phyloP scores from a whole-genome alignment of 2,888 invertebrate species.

The Hemistola chrysoprasaria region DNA sequence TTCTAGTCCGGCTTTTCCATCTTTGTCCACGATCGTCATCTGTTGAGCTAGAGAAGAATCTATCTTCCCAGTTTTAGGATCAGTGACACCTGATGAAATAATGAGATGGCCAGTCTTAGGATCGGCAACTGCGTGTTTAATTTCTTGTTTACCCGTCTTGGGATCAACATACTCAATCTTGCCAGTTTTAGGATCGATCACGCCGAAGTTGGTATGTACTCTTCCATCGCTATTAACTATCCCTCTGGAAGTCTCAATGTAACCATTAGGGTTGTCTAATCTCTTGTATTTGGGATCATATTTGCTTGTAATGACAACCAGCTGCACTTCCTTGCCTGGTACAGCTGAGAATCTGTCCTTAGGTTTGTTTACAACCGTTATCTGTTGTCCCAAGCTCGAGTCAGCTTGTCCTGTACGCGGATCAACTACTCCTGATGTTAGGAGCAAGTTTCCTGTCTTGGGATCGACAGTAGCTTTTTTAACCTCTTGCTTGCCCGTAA shows the following conservation, averaged over 20 bases:
- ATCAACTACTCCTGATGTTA: constrained; percentile 81
- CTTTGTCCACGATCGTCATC: constrained; percentile 67
- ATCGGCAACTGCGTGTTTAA: constrained; percentile 81
- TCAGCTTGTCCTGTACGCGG: constrained; percentile 81
- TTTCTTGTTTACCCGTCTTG: constrained; percentile 79
- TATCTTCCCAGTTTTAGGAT: constrained; percentile 81
- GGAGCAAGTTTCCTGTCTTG: constrained; percentile 83
- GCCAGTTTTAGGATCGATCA: constrained; percentile 81
- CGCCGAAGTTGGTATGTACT: constrained; percentile 78
- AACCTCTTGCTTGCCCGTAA: constrained; percentile 84
- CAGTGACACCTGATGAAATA: constrained; percentile 77
- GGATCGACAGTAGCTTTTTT: constrained; percentile 85
- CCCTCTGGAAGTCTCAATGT: constrained; percentile 75
- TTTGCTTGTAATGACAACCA: constrained; percentile 80
- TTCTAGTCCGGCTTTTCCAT: constrained; percentile 53
- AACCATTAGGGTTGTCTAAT: constrained; percentile 78
- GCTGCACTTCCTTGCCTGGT: constrained; percentile 73
- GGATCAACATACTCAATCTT: constrained; percentile 79
- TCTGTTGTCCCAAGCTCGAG: constrained; percentile 80
- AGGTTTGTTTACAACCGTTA: constrained; percentile 66
- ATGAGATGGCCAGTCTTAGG: constrained; percentile 81
- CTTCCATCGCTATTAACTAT: constrained; percentile 60
- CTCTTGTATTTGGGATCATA: constrained; percentile 80
- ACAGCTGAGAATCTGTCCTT: constrained; percentile 63
- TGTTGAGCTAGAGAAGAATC: constrained; percentile 79